phyloP scores from a whole-genome alignment of 2,797 vertebrate species.

The Bradypodion pumilum region DNA sequence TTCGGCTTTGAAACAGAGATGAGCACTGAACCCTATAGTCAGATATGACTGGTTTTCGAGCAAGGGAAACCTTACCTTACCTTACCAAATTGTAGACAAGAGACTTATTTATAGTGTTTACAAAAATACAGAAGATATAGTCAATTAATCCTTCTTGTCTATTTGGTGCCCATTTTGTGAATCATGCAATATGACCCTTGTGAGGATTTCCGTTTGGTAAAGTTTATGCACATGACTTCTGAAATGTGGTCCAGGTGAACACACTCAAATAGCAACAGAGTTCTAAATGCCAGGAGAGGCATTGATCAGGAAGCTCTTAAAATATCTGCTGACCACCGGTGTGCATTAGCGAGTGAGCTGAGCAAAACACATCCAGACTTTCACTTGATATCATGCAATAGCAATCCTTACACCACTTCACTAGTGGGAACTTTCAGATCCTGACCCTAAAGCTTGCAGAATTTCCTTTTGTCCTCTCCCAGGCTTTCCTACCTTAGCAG shows the following conservation, averaged over 20 bases:
- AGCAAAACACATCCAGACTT: neutral
- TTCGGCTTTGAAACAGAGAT: too few species aligned
- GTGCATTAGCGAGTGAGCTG: neutral
- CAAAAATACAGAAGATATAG: neutral
- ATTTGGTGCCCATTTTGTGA: neutral
- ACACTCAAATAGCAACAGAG: neutral
- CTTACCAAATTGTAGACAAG: neutral
- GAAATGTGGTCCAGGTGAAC: too few species aligned
- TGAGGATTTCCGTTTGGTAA: neutral
- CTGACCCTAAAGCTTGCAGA: neutral
- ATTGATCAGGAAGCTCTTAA: neutral
- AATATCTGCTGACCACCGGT: neutral
- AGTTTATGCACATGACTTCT: neutral
- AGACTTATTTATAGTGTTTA: neutral
- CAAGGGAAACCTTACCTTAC: too few species aligned
- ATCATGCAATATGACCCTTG: neutral
- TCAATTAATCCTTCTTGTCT: too few species aligned
- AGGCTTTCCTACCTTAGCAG: neutral
- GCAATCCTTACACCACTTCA: too few species aligned
- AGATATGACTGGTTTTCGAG: too few species aligned
- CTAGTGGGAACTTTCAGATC: neutral
- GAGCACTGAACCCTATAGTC: too few species aligned
- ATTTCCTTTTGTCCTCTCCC: neutral
- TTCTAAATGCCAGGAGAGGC: neutral
- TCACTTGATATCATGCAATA: too few species aligned